A percentile compares a stretch with the other conserved stretches of the same genome.
Evolutionary conservation across 2,888 invertebrate genomes (phyloP).

Genomic region (Agonopterix arenella): DNA sequence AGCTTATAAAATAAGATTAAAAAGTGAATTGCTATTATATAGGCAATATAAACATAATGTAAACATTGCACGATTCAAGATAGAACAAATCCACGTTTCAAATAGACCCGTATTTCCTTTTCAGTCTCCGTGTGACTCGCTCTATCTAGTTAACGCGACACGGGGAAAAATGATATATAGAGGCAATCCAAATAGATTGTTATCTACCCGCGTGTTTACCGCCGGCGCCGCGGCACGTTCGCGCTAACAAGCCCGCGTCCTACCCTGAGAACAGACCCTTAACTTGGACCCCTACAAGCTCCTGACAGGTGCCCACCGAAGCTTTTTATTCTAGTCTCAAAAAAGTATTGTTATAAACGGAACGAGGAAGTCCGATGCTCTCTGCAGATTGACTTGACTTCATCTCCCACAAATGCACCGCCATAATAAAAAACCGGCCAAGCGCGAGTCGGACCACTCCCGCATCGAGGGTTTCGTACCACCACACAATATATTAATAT

Average conservation of each 20-base stretch:
- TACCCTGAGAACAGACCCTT: constrained; percentile 47
- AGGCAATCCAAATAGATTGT: constrained; percentile 77
- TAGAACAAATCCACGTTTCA: constrained; percentile 32
- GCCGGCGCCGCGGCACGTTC: constrained; percentile 69
- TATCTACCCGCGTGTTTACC: constrained; percentile 76
- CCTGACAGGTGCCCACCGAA: constrained; percentile 57
- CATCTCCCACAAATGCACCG: too few relatives aligned
- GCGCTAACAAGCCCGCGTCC: constrained; percentile 57
- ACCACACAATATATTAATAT: too few relatives aligned
- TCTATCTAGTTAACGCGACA: constrained; percentile 72
- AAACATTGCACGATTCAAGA: neutral
- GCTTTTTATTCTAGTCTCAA: constrained; percentile 25
- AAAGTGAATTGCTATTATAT: too few relatives aligned
- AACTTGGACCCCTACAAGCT: constrained; percentile 40
- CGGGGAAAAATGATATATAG: constrained; percentile 76
- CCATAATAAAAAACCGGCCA: too few relatives aligned
- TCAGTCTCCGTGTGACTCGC: constrained; percentile 45
- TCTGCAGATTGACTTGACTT: neutral
- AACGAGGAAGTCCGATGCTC: constrained; percentile 4
- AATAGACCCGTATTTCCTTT: constrained; percentile 67
- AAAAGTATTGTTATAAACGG: neutral
- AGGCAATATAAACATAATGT: neutral
- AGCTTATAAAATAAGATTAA: too few relatives aligned
- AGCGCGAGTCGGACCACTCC: too few relatives aligned
- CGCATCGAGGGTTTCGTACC: too few relatives aligned